Percentiles rank a stretch among this genome's conserved stretches.
phyloP scores from a whole-genome alignment of 2,113 vertebrate genomes.

The Alces alces region DNA sequence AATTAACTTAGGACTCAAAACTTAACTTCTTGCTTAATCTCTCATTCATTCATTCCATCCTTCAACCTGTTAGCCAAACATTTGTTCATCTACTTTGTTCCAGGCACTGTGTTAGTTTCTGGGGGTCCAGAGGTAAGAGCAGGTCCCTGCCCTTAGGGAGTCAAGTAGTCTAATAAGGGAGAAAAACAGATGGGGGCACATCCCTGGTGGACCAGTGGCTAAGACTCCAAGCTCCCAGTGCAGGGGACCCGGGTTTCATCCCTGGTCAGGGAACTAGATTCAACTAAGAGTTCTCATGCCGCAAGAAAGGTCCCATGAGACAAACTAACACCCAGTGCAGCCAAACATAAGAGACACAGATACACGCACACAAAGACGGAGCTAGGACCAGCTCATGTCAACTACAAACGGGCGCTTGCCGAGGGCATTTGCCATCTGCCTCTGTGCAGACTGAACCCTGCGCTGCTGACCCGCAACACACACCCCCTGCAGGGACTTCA shows the following conservation, averaged over 20 bases:
- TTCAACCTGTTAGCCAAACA: background rate
- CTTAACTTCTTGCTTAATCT: background rate
- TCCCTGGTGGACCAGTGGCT: background rate
- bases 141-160: background rate
- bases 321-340: background rate
- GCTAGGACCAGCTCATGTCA: background rate
- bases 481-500: background rate
- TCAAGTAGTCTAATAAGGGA: background rate
- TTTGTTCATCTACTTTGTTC: background rate
- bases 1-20: slow-evolving; percentile 55
- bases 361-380: background rate
- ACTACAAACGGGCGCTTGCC: background rate
- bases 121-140: background rate
- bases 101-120: background rate
- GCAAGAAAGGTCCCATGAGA: background rate
- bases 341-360: background rate
- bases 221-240: background rate
- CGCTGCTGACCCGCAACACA: background rate
- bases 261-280: background rate
- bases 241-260: background rate
- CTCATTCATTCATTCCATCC: background rate
- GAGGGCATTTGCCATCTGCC: background rate
- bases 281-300: background rate
- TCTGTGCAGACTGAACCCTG: background rate
- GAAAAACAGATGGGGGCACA: background rate